Evolutionary conservation across 2,113 vertebrate genomes (phyloP).

Genomic region (Erythrolamprus reginae): DNA sequence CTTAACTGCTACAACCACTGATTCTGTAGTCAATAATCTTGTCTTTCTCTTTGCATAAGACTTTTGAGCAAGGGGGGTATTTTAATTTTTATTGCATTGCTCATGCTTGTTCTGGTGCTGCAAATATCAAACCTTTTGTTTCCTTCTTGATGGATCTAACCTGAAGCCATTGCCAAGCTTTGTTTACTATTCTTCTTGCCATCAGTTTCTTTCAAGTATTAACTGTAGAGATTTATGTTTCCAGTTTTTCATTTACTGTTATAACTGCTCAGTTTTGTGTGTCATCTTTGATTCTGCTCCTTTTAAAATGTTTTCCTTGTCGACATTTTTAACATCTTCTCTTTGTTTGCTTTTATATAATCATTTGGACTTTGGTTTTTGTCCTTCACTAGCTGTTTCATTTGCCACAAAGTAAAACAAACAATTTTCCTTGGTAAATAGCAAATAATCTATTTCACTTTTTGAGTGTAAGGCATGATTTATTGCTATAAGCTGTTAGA

Average conservation of each 20-base stretch:
- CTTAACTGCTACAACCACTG: background rate
- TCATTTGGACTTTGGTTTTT: background rate
- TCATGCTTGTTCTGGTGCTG: background rate
- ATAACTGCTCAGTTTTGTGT: background rate
- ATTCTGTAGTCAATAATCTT: background rate
- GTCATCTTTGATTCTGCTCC: background rate
- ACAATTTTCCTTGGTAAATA: background rate
- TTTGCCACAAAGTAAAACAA: background rate
- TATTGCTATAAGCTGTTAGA: background rate
- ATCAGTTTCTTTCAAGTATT: background rate
- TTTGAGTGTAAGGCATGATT: background rate
- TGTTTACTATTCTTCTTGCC: background rate
- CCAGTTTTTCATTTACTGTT: background rate
- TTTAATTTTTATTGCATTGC: background rate
- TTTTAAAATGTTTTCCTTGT: background rate
- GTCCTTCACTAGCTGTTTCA: background rate
- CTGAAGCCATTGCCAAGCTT: background rate
- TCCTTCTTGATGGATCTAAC: background rate
- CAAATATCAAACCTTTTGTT: background rate
- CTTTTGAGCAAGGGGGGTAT: background rate
- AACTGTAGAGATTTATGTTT: background rate
- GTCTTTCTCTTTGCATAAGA: background rate
- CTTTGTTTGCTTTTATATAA: background rate
- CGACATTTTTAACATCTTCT: background rate
- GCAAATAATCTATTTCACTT: background rate